These are phyloP conservation scores for Achatina immaculata DNA, from an alignment of 1,140 invertebrate species.

Conservation along the genomic window DNA sequence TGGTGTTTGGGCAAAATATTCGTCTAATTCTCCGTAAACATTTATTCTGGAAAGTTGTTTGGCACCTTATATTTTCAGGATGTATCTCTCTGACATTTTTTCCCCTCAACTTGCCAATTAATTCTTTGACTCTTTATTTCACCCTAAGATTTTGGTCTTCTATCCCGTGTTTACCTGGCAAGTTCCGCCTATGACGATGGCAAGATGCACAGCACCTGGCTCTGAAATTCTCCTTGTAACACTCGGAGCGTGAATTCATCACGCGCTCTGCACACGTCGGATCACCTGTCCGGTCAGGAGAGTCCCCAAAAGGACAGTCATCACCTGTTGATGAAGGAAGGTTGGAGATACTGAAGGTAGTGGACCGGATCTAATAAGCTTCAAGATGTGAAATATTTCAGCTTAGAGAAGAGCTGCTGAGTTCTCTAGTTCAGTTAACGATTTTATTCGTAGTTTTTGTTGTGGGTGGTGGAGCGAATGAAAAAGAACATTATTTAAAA, in stretches of 20 bases:
- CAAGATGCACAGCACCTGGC: slow-evolving; percentile 37
- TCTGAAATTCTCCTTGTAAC: slow-evolving; percentile 38
- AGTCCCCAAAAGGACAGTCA: slow-evolving; percentile 42
- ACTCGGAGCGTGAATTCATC: slow-evolving; percentile 35
- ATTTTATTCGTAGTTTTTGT: background rate
- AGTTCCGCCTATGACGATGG: background rate
- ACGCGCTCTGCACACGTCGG: slow-evolving; percentile 39
- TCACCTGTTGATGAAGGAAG: slow-evolving; percentile 24
- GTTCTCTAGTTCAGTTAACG: background rate
- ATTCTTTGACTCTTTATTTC: too few relatives aligned
- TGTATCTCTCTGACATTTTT: too few relatives aligned
- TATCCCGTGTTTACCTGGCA: slow-evolving; percentile 24
- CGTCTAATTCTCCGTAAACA: too few relatives aligned
- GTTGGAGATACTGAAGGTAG: background rate
- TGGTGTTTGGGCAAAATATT: too few relatives aligned
- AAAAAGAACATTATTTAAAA: too few relatives aligned
- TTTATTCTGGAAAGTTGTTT: too few relatives aligned
- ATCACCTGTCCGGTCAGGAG: slow-evolving; percentile 17
- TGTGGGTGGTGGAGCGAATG: background rate
- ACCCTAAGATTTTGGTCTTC: too few relatives aligned
- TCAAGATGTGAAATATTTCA: background rate
- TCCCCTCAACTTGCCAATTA: too few relatives aligned
- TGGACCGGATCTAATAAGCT: background rate
- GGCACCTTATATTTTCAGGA: too few relatives aligned
- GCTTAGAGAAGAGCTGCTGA: background rate